Evolutionary conservation across 2,888 invertebrate species (phyloP).

Genomic region (Galeruca laticollis): DNA sequence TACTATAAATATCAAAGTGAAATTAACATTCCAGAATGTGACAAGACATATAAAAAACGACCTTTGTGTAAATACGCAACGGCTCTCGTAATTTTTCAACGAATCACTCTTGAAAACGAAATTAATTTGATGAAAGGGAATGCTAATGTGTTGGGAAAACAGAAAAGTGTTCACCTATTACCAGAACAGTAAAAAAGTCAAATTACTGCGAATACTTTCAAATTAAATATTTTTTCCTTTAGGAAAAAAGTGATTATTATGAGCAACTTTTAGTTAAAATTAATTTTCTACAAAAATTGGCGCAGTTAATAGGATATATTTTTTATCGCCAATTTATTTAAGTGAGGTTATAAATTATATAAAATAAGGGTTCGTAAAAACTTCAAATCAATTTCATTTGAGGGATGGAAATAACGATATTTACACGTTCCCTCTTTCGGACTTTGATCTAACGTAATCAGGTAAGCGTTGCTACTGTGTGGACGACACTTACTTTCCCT

Average conservation of each 20-base stretch:
- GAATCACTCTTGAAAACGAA: constrained; percentile 38
- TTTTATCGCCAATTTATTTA: too few species aligned
- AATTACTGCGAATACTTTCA: constrained; percentile 19
- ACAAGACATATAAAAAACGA: constrained; percentile 45
- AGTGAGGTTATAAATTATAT: too few species aligned
- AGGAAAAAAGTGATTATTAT: neutral
- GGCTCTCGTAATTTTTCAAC: constrained; percentile 38
- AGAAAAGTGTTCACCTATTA: constrained; percentile 31
- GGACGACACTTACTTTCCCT: constrained; percentile 52
- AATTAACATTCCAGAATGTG: constrained; percentile 49
- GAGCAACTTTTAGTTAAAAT: too few species aligned
- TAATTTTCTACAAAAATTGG: too few species aligned
- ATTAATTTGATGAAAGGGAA: constrained; percentile 45
- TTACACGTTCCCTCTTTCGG: constrained; percentile 49
- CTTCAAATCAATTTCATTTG: constrained; percentile 22
- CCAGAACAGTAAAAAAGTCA: constrained; percentile 25
- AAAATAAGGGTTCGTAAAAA: constrained; percentile 4
- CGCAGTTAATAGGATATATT: neutral
- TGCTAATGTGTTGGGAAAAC: constrained; percentile 27
- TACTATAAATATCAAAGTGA: constrained; percentile 47
- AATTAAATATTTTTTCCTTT: constrained; percentile 8
- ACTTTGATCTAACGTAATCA: constrained; percentile 56
- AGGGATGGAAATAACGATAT: constrained; percentile 27
- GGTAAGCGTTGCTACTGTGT: constrained; percentile 47
- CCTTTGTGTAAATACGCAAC: constrained; percentile 41